Percentiles rank a stretch among this genome's conserved stretches.
phyloP scores from a whole-genome alignment of 2,797 vertebrate species.

The Macroramphosus scolopax region DNA sequence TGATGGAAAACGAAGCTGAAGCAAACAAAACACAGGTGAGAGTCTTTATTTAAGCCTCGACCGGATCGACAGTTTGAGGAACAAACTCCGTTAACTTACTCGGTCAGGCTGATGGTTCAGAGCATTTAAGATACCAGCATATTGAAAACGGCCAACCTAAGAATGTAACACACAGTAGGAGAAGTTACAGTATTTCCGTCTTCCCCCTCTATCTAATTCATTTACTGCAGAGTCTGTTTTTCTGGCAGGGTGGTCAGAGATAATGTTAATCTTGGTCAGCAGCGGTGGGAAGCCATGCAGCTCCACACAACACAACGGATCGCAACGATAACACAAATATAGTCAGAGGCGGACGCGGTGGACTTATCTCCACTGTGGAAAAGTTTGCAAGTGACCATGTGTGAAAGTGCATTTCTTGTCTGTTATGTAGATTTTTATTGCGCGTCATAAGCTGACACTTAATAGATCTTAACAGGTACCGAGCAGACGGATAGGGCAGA shows the following conservation, averaged over 20 bases:
- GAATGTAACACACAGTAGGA: slow-evolving; percentile 55
- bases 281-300: slow-evolving; percentile 66
- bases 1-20: no score
- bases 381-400: slow-evolving; percentile 69
- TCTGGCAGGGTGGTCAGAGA: slow-evolving; percentile 74
- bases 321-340: slow-evolving; percentile 67
- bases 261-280: slow-evolving; percentile 78
- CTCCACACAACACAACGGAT: slow-evolving; percentile 68
- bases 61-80: slow-evolving; percentile 6
- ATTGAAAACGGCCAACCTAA: slow-evolving; percentile 48
- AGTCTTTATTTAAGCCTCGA: no score
- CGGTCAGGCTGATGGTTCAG: slow-evolving; percentile 26
- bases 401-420: slow-evolving; percentile 57
- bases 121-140: slow-evolving; percentile 29
- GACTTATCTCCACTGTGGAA: slow-evolving; percentile 64
- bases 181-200: slow-evolving; percentile 58
- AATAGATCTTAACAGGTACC: slow-evolving; percentile 15
- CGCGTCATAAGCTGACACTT: slow-evolving; percentile 22
- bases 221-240: slow-evolving; percentile 70
- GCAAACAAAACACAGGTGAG: no score
- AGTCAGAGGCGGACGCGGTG: slow-evolving; percentile 61
- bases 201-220: slow-evolving; percentile 68
- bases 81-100: slow-evolving; percentile 14
- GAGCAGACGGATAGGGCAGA: neutral
- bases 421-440: slow-evolving; percentile 56